Percentiles rank a stretch among this genome's conserved stretches.
Evolutionary conservation across 1,140 invertebrate species (phyloP).

Genomic region (Popillia japonica): DNA sequence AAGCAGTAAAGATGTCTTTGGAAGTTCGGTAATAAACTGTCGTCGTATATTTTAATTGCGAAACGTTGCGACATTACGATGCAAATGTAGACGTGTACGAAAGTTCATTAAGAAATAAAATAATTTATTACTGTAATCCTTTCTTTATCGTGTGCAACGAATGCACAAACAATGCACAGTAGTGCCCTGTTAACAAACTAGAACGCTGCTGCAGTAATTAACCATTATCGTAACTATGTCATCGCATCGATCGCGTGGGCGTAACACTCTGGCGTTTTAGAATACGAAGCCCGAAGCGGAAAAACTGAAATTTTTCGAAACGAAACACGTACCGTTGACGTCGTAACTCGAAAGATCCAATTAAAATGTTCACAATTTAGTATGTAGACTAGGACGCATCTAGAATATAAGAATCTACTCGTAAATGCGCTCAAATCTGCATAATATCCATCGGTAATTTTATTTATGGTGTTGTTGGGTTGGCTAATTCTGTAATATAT

Average conservation of each 20-base stretch:
- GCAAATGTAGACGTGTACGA: neutral
- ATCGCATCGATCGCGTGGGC: slow-evolving; percentile 10
- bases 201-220: slow-evolving; percentile 28
- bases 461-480: no score
- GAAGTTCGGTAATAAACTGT: slow-evolving; percentile 14
- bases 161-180: slow-evolving; percentile 23
- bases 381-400: no score
- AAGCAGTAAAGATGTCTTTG: neutral
- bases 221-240: slow-evolving; percentile 28
- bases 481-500: no score
- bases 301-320: no score
- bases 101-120: slow-evolving; percentile 30
- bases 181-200: slow-evolving; percentile 1
- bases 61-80: slow-evolving; percentile 25
- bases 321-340: no score
- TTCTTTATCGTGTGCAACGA: neutral
- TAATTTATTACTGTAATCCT: slow-evolving; percentile 13
- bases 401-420: no score
- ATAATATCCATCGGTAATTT: no score
- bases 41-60: slow-evolving; percentile 19
- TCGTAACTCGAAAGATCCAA: no score
- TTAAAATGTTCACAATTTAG: no score
- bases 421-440: no score
- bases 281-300: no score
- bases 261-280: no score